A percentile compares a stretch with the other conserved stretches of the same genome.
Conservation (phyloP, 1,140 invertebrate species). For the Drosophila lacteicornis region DNA sequence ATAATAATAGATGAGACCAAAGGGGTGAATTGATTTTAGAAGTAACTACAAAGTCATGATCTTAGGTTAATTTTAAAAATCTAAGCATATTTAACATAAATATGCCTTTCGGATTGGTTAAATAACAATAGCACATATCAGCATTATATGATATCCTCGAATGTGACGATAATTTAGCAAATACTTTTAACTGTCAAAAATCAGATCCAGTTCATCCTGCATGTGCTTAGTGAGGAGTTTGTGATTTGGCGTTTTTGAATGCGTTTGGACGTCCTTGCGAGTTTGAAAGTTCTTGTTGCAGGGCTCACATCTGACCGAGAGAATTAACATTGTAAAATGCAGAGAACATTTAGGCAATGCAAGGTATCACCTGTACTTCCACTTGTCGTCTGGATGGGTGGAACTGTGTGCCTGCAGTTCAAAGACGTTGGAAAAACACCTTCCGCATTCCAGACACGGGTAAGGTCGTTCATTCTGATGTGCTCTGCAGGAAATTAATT, state of each 20-base stretch:
- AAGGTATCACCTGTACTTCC: slow-evolving; percentile 36
- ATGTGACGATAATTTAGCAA: background rate
- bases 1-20: background rate
- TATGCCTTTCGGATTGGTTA: background rate
- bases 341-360: background rate
- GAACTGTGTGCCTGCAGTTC: slow-evolving; percentile 42
- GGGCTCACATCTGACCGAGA: slow-evolving; percentile 45
- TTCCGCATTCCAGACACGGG: slow-evolving; percentile 63
- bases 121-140: background rate
- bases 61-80: background rate
- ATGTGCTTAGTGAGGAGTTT: slow-evolving; percentile 19
- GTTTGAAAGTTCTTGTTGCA: slow-evolving; percentile 45
- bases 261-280: slow-evolving; percentile 20
- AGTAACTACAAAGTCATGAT: no score
- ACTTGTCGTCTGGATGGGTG: background rate
- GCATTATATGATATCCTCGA: background rate
- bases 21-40: no score
- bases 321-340: background rate
- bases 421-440: slow-evolving; percentile 27
- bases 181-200: slow-evolving; percentile 12
- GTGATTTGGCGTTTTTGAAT: slow-evolving; percentile 43
- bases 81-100: slow-evolving; percentile 2
- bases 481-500: slow-evolving; percentile 32
- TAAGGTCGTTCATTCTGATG: slow-evolving; percentile 70
- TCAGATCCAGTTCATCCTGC: slow-evolving; percentile 46